Evolutionary conservation across 2,797 vertebrate species (phyloP).

Genomic region (Epinephelus coioides): DNA sequence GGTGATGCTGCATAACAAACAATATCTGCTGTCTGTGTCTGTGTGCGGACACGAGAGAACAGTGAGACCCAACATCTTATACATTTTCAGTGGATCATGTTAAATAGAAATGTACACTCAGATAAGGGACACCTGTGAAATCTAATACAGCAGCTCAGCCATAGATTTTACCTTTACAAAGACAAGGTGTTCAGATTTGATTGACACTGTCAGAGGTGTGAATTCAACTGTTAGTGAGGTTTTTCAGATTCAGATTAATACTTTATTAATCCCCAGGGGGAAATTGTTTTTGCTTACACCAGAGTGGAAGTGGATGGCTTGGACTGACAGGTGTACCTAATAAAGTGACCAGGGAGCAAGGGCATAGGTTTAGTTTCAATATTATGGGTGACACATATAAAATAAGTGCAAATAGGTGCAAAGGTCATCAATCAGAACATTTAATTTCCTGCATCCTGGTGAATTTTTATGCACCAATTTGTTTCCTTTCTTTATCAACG

Average conservation of each 20-base stretch:
- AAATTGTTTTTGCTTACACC: neutral
- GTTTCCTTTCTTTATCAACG: too few relatives aligned
- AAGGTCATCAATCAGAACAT: too few relatives aligned
- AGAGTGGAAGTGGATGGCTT: neutral
- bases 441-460: too few relatives aligned
- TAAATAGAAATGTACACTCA: neutral
- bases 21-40: constrained; percentile 50
- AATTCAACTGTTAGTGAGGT: too few relatives aligned
- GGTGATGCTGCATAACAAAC: constrained; percentile 81
- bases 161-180: neutral
- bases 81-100: neutral
- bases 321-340: neutral
- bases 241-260: too few relatives aligned
- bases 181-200: neutral
- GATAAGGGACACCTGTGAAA: neutral
- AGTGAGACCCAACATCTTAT: neutral
- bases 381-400: too few relatives aligned
- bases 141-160: neutral
- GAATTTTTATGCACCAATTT: too few relatives aligned
- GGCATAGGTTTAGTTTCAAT: too few relatives aligned
- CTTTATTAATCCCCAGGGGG: too few relatives aligned
- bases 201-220: neutral
- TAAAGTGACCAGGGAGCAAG: neutral
- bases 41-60: neutral
- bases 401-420: too few relatives aligned